Evolutionary conservation across 2,888 invertebrate genomes (phyloP), one percentile per base, ranked within the genome.

Genomic region (Idaea biselata): DNA sequence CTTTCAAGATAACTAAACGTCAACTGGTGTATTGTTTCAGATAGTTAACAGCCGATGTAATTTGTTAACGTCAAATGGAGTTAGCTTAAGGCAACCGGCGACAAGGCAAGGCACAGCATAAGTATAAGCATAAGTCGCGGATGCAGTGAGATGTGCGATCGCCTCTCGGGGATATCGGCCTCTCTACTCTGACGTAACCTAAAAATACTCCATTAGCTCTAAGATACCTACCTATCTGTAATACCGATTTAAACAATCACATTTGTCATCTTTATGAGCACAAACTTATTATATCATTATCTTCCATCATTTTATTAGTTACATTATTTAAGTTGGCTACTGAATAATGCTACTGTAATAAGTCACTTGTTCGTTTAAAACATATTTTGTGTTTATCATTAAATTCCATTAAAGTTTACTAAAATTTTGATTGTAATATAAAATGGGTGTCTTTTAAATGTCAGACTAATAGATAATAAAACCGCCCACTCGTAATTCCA

Each of bases 11-110:
- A 91, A 90, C 83, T 88, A 91, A 91, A 91, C 91, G 88, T 86
- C 87, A 86, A 87, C 87, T 86, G 85, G 88, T 90, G 89, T 90
- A 91, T 91, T 91, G 91, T 91, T 91, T 91, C 89, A 88, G 82
- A 88, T 86, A 87, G 86, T 83, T 87, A 88, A 89, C 90, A 87
- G 88, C 77, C 87, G 78, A 84, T 86, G 89, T 91, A 89, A 91
- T 91, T 91, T 91, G 91, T 91, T 88, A 90, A 86, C 80, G 91
- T 91, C 91, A 88, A 74, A 66, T 77, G 77, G 77, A 74, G 80
- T 78, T 78, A 74, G 77, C 60, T 61, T 58, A 67, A 65, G 63
- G 70, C 75, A 71, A 71, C 67, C 72, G 76, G 76, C 76, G 73
- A 72, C 76, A 73, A 76, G 74, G 73, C 72, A 74, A 63, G 68